Base-by-base conservation (phyloP, 2,113 vertebrate genomes). In the Xyrauchen texanus region DNA sequence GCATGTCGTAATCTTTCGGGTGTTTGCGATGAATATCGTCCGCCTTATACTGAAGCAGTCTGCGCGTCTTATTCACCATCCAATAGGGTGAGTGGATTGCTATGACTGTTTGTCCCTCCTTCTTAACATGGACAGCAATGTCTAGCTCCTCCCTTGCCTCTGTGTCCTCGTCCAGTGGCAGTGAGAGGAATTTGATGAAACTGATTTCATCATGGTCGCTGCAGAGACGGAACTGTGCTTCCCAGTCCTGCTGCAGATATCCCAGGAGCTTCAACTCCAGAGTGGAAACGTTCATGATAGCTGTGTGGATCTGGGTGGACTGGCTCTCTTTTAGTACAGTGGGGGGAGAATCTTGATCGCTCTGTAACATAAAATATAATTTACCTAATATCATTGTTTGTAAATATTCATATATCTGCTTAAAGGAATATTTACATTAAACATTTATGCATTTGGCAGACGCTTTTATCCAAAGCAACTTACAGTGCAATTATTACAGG, bases 1-100 rank as follows among this genome's bases (percentile, higher is more conserved):
- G 98, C 86, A 94, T 95, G 85, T 95, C 95, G 61, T 97, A 96
- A 85, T 98, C 92, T 68, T 93, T 93, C 15, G 97, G 94, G 89
- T 99, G 98, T 83, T 98, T 98, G 80, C 96, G 95, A 85, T 98
- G 98, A 86, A 99, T 95, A 71, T 97, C 98, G 81, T 99, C 98
- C 0, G 97, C 96, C 90, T 98, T 98, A 89, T 99, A 99, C 5
- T 99, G 98, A 82, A 99, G 86, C 94, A 99, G 88, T 75, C 96
- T 91, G 47, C 92, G 91, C 0, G 98, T 99, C 90, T 98, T 98
- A 89, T 99, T 99, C 68, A 98, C 91, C 97, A 99, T 97, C 98
- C 98, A 99, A 67, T 99, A 99, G 0, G 98, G 96, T 65, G 96
- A 96, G 82, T 98, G 95, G 87, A 99, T 89, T 51, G 93, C 94